Base-by-base conservation (phyloP, 2,888 invertebrate genomes). In the Steinernema carpocapsae region DNA sequence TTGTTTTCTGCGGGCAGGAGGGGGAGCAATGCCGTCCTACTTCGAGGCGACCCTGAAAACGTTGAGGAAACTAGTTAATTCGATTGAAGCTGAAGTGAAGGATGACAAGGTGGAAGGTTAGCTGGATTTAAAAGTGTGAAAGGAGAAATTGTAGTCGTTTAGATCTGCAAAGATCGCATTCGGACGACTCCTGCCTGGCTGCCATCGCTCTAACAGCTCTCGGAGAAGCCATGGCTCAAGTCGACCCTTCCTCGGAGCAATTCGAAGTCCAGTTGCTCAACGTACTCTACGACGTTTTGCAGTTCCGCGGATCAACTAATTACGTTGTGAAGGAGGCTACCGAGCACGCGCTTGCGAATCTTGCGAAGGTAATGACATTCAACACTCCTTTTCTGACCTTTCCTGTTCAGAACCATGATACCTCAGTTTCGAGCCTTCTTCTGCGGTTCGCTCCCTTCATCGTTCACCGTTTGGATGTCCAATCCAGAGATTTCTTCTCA, bases 271-370 rank as follows among this genome's bases (percentile, higher is more conserved):
- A n/a, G 22, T 17, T 72, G 7, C 48, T 74, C 26, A 71, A 77
- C 22, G 71, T 72, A 7, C 51, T 78, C 22, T 77, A 77, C 37
- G 77, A 78, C 42, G 42, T 73, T 17, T 56, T 77, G 12, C 74
- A 77, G 32, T 74, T 74, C 70, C 74, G 74, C 22, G 72, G 74
- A 24, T 71, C 76, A 6, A 48, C 77, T 19, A 78, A 77, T 59
- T 72, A 42, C 42, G 37, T 51, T 22, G 70, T 78, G 22, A 71
- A 51, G 43, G 46, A 71, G 22, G 19, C 77, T 17, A 59, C 77
- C 24, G 74, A 74, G 51, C 26, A 2, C 14, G 70, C 72, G 17
- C 59, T 77, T 19, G 59, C n/a, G 14, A 19, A 19, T 1, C 24
- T 77, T 14, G 74, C 75, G 7, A 75, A 4, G 73, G 75, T 75